Conservation (phyloP, 2,113 vertebrate genomes). For the Phylloscopus trochilus region DNA sequence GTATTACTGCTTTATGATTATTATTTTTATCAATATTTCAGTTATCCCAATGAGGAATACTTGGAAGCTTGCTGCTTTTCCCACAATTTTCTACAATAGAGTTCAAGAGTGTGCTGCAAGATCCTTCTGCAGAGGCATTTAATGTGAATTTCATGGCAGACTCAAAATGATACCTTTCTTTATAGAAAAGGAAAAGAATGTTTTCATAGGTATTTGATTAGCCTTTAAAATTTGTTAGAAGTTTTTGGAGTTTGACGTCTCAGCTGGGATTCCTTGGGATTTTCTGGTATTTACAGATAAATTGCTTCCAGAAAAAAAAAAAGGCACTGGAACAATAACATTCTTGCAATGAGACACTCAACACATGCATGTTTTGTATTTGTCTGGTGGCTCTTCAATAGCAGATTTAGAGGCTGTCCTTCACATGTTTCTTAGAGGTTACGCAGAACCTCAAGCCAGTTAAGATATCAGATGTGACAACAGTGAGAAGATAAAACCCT, state of each 20-base stretch:
- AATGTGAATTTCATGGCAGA: neutral
- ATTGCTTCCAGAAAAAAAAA: neutral
- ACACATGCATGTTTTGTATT: neutral
- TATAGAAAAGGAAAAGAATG: neutral
- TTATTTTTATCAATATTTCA: neutral
- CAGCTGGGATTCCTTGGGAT: neutral
- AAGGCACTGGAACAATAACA: neutral
- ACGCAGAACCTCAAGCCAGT: neutral
- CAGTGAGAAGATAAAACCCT: neutral
- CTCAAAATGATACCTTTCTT: neutral
- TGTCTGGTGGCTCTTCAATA: neutral
- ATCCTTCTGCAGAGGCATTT: neutral
- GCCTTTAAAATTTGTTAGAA: neutral
- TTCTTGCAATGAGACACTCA: neutral
- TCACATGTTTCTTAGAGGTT: neutral
- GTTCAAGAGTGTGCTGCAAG: neutral
- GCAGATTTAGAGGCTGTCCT: constrained; percentile 3
- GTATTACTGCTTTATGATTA: neutral
- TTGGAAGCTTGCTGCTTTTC: neutral
- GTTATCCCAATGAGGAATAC: neutral
- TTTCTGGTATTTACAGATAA: neutral
- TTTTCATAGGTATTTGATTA: neutral
- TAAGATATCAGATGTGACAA: constrained; percentile 6
- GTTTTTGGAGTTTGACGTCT: neutral
- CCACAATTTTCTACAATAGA: fast-evolving